phyloP scores from a whole-genome alignment of 2,113 vertebrate species.

The Clarias gariepinus region DNA sequence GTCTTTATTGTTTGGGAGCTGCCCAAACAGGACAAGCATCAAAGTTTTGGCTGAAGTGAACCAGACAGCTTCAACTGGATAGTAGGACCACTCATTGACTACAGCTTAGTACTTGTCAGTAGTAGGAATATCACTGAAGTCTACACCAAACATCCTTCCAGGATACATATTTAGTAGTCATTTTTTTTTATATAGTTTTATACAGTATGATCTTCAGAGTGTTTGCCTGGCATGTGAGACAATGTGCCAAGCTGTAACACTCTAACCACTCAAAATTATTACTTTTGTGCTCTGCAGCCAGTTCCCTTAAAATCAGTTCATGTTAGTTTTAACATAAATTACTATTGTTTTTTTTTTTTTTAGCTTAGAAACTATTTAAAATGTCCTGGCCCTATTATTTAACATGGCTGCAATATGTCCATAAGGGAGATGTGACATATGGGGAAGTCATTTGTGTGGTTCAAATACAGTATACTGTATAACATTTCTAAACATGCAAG shows the following conservation, averaged over 20 bases:
- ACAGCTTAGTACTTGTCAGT: not conserved
- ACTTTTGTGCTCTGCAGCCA: not conserved
- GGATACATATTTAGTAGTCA: not conserved
- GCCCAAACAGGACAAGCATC: not conserved
- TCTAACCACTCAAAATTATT: not conserved
- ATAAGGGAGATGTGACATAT: not conserved
- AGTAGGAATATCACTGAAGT: not conserved
- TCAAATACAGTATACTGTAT: not conserved
- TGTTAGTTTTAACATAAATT: not conserved
- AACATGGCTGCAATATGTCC: too few species aligned
- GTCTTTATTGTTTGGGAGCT: not conserved
- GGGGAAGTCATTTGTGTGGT: not conserved
- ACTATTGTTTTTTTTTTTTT: not conserved
- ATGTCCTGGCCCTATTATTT: not conserved
- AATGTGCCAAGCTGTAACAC: not conserved
- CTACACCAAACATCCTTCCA: not conserved
- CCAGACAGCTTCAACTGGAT: not conserved
- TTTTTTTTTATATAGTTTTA: not conserved
- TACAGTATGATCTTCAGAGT: not conserved
- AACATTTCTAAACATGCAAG: not conserved
- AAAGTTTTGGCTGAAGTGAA: slow-evolving; percentile 3
- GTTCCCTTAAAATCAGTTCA: not conserved
- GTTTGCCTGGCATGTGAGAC: not conserved
- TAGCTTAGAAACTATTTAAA: not conserved
- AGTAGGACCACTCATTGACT: not conserved